Percentiles rank a stretch among this genome's conserved stretches.
These are phyloP conservation scores for Pilophorus perplexus DNA, from an alignment of 2,888 invertebrate genomes.

Conservation along the genomic window DNA sequence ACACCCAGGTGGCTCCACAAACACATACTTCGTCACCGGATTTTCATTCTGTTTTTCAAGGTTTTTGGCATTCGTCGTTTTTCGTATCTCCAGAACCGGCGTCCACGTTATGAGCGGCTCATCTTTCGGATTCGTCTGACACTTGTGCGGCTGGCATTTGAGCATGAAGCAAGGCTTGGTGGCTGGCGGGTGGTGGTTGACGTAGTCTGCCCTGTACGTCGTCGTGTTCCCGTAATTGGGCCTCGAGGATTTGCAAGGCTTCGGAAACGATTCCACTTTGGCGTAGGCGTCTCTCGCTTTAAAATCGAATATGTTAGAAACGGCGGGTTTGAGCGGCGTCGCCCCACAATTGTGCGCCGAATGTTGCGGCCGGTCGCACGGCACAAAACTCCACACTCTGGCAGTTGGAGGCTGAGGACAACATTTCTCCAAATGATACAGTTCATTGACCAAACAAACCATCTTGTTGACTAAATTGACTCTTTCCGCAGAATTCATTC, in stretches of 20 bases:
- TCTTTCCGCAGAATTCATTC: conserved; percentile 1
- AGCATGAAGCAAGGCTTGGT: background rate
- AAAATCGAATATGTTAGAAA: no score
- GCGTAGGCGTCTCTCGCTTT: no score
- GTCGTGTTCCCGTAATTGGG: no score
- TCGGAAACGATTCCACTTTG: no score
- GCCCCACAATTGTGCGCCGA: no score
- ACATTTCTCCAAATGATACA: conserved; percentile 3
- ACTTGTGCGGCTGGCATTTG: conserved; percentile 4
- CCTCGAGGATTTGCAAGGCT: no score
- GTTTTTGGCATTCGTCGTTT: background rate
- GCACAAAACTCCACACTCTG: no score
- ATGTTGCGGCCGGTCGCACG: no score
- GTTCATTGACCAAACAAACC: conserved; percentile 3
- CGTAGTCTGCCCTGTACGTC: no score
- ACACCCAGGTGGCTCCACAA: background rate
- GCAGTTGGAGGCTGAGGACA: background rate
- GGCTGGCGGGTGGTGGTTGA: no score
- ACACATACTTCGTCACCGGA: conserved; percentile 2
- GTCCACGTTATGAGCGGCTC: conserved; percentile 25
- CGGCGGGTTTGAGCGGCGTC: no score
- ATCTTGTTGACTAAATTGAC: background rate
- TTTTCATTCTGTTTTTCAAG: background rate
- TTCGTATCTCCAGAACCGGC: conserved; percentile 9
- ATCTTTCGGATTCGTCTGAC: conserved; percentile 5